Conservation (phyloP, 1,140 invertebrate species). For the Caenorhabditis brenneri region DNA sequence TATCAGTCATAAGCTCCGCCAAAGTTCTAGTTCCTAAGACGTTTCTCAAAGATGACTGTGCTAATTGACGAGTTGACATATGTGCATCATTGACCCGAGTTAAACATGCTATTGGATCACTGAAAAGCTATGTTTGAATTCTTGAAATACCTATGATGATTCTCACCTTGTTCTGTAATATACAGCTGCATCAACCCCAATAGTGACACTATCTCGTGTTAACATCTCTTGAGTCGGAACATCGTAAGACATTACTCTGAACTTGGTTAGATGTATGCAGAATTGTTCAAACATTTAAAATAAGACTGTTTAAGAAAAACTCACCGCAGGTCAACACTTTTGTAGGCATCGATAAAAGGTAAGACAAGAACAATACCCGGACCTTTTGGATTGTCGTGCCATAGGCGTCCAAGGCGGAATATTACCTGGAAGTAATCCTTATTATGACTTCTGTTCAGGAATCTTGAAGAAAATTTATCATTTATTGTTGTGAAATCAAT, state of each 20-base stretch:
- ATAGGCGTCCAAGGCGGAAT: constrained; percentile 63
- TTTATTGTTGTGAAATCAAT: too few relatives aligned
- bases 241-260: constrained; percentile 80
- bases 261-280: constrained; percentile 48
- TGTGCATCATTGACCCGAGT: constrained; percentile 58
- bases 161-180: constrained; percentile 61
- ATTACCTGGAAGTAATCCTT: constrained; percentile 57
- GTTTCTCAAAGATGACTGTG: constrained; percentile 77
- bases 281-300: not conserved
- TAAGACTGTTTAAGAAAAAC: not conserved
- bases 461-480: too few relatives aligned
- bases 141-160: not conserved
- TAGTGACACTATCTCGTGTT: constrained; percentile 89
- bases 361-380: constrained; percentile 83
- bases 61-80: constrained; percentile 61
- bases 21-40: constrained; percentile 90
- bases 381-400: constrained; percentile 54
- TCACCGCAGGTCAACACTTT: constrained; percentile 80
- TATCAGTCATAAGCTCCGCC: constrained; percentile 85
- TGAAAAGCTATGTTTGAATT: constrained; percentile 36
- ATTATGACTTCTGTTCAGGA: too few relatives aligned
- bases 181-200: constrained; percentile 65
- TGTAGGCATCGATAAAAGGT: constrained; percentile 86
- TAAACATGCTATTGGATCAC: constrained; percentile 65
- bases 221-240: constrained; percentile 92